Evolutionary conservation across 2,888 invertebrate genomes (phyloP).

Genomic region (Tricholauxania praeusta): DNA sequence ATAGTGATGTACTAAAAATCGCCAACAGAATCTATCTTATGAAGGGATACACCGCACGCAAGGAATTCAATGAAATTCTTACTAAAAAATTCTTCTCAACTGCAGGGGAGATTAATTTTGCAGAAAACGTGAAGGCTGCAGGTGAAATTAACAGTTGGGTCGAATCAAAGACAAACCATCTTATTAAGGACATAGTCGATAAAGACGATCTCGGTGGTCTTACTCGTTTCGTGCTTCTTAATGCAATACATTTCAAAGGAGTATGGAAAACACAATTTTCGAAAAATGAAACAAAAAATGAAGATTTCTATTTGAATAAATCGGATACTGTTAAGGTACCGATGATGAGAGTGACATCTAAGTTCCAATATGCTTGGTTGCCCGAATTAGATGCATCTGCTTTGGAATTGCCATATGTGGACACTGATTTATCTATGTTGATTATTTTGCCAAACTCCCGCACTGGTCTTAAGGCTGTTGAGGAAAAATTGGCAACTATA

Average conservation of each 20-base stretch:
- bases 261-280: conserved; percentile 80
- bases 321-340: conserved; percentile 70
- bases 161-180: conserved; percentile 81
- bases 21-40: conserved; percentile 82
- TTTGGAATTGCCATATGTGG: conserved; percentile 79
- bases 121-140: conserved; percentile 68
- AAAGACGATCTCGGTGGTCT: conserved; percentile 69
- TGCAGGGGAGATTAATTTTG: conserved; percentile 76
- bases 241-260: conserved; percentile 89
- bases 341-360: conserved; percentile 75
- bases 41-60: conserved; percentile 71
- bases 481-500: conserved; percentile 73
- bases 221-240: conserved; percentile 81
- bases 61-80: conserved; percentile 72
- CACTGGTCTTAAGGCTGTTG: conserved; percentile 75
- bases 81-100: conserved; percentile 75
- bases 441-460: conserved; percentile 79
- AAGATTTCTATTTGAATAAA: conserved; percentile 75
- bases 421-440: conserved; percentile 78
- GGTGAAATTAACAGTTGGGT: conserved; percentile 85
- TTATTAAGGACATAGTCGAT: conserved; percentile 81
- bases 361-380: conserved; percentile 54
- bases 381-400: conserved; percentile 54
- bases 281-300: conserved; percentile 70
- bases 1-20: conserved; percentile 68